These are phyloP conservation scores for Coregonus clupeaformis DNA, from an alignment of 2,113 vertebrate species.

Conservation along the genomic window DNA sequence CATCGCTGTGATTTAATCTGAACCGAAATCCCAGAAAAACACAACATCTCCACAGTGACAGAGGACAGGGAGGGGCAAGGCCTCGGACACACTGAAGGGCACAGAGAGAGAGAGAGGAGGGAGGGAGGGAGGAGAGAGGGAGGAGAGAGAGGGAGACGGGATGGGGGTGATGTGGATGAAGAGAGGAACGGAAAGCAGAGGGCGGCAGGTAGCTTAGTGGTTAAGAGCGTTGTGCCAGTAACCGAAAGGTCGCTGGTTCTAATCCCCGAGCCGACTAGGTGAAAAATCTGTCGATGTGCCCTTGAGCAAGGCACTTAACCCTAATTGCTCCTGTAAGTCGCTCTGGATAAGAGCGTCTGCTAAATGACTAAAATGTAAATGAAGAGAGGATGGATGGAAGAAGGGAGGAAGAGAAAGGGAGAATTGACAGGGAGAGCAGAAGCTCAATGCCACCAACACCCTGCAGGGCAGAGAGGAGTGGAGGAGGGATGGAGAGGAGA, in stretches of 20 bases:
- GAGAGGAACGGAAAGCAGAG: slow-evolving; percentile 3
- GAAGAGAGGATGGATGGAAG: slow-evolving; percentile 1
- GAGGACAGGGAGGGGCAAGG: slow-evolving; percentile 51
- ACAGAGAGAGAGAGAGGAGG: background rate
- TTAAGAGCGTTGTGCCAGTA: no score
- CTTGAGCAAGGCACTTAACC: no score
- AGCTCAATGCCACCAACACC: no score
- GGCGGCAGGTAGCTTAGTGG: no score
- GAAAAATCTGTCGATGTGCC: no score
- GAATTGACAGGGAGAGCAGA: slow-evolving; percentile 11
- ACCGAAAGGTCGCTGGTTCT: no score
- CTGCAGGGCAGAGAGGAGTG: background rate
- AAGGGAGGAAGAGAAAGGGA: background rate
- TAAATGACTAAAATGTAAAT: no score
- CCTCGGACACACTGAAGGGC: slow-evolving; percentile 27
- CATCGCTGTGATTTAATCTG: slow-evolving; percentile 65
- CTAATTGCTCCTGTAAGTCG: no score
- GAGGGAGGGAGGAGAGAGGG: background rate
- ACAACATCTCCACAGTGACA: slow-evolving; percentile 53
- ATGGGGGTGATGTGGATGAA: no score
- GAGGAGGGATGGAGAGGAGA: background rate
- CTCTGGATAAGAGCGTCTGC: no score
- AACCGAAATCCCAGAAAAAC: slow-evolving; percentile 63
- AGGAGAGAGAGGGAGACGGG: background rate
- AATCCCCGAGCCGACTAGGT: no score